Evolutionary conservation across 2,797 vertebrate species (phyloP).

Genomic region (Poeciliopsis paucimaculata): DNA sequence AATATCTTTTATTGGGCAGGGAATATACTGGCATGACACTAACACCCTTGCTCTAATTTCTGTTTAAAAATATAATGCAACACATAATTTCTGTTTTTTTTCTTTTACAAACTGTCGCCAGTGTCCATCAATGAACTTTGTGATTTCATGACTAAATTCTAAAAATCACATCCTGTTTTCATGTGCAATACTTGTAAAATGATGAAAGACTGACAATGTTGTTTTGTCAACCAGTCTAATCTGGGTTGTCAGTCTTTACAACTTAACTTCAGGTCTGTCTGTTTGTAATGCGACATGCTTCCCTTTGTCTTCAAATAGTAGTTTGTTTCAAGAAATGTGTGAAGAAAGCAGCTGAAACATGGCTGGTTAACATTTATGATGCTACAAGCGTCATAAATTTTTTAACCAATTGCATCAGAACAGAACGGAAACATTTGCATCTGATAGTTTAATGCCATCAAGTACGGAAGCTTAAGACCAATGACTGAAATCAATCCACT

Average conservation of each 20-base stretch:
- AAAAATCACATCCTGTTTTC: background rate
- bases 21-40: background rate
- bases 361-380: background rate
- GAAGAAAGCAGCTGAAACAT: background rate
- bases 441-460: background rate
- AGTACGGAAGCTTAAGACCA: too few relatives aligned
- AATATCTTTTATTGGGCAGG: background rate
- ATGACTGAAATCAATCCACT: too few relatives aligned
- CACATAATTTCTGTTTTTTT: background rate
- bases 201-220: background rate
- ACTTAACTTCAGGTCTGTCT: background rate
- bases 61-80: background rate
- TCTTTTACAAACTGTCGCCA: background rate
- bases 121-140: background rate
- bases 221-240: background rate
- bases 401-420: background rate
- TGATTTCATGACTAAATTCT: background rate
- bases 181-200: background rate
- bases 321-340: background rate
- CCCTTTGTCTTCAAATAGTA: background rate
- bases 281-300: background rate
- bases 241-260: background rate
- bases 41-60: background rate
- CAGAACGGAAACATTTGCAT: background rate
- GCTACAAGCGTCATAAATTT: background rate